Evolutionary conservation across 2,797 vertebrate species (phyloP), one percentile per base, ranked within the genome.

Genomic region (Labeo calbasu): DNA sequence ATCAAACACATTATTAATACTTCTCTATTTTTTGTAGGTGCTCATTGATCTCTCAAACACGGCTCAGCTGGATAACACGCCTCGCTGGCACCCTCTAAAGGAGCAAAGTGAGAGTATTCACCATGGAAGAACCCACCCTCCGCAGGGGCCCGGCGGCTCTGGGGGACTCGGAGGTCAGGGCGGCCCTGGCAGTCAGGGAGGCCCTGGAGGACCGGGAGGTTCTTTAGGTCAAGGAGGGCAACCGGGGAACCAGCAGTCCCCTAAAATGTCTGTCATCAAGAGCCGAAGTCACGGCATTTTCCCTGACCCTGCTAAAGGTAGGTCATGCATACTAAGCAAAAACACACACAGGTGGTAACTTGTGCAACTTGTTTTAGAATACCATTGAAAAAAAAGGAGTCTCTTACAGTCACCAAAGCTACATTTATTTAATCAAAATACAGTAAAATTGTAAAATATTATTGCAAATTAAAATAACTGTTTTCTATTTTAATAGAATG

Each of bases 221-320:
- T 79, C 89, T 90, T 77, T 91, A 90, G 71, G 87, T 90, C 88
- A 92, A 83, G 79, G 85, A 88, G 82, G 92, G 79, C n/a, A 81
- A 83, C 91, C 93, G 0, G 95, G 93, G 79, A 95, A 91, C 91
- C 96, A 96, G 23, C 96, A 96, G 82, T 96, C 96, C 61, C 97
- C 97, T 85, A 98, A 98, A 94, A 96, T 96, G 71, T 98, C 97
- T 83, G 98, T 99, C 84, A 99, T 98, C 93, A 99, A 99, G 88
- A 99, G 98, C 91, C 96, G 97, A 94, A 99, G 98, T 91, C 98
- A 99, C 79, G 98, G 98, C 87, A 97, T 99, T 92, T 99, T 99
- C 90, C 98, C 98, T 8, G 98, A 99, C 90, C 98, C 98, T 75
- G 94, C 97, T 87, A 99, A 99, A 96, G 98, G 98, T 99, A 96